Base-by-base conservation (phyloP, 2,888 invertebrate species). In the Sinodicranocentrus sp. region DNA sequence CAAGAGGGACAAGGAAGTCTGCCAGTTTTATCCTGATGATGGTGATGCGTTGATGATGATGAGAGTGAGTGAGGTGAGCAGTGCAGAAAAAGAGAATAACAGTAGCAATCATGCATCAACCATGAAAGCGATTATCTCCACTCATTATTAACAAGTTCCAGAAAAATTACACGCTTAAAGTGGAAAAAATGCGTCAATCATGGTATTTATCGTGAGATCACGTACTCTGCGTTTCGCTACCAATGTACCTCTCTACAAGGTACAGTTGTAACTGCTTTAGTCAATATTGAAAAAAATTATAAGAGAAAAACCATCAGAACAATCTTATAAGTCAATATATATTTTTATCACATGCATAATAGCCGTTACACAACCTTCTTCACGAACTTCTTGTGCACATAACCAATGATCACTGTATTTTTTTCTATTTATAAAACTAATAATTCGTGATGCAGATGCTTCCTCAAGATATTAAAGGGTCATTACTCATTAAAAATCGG, bases 181-280 rank as follows among this genome's bases (percentile, higher is more conserved):
- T 70, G 70, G 59, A 59, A 72, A 72, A 72, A 72, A 65, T 65
- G 72, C 72, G 57, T 57, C 72, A 72, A 72, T 59, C 72, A 72
- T 57, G 72, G 59, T 72, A 57, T 25, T 72, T 72, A 72, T 72
- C 72, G 48, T 57, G 72, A 72, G 72, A 57, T 72, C 72, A 72
- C 72, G 72, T 72, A 57, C 67, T 23, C 72, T 1, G 15, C 52
- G 26, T 10, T 70, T 70, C 19, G 33, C 70, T 68, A 44, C 67
- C 67, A 68, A 26, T 33, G 17, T 39, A 61, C 61, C 25, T 61
- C 61, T 8, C 39, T 39, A 39, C 17, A 48, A 10, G 17, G 57
- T 13, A 19, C 21, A 57, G 57, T 57, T 57, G 21, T 52, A 17
- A 17, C 19, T n/a, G n/a, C n/a, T n/a, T n/a, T n/a, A n/a, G n/a